A percentile compares a stretch with the other conserved stretches of the same genome.
These are phyloP conservation scores for Sebastes kiyomatsui DNA, from an alignment of 2,797 vertebrate species.

Conservation along the genomic window DNA sequence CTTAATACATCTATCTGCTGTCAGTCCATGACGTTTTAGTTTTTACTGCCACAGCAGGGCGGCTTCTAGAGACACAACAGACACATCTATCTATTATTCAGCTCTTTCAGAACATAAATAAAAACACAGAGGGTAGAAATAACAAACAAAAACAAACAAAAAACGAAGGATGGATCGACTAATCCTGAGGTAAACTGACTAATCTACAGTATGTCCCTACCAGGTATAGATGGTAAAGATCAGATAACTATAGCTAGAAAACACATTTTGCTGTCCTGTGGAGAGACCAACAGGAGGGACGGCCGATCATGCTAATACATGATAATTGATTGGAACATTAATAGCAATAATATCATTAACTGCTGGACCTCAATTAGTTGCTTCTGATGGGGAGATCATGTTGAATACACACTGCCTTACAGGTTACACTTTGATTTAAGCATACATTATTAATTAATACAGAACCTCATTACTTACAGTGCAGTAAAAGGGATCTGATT, in stretches of 20 bases:
- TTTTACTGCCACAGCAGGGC: constrained; percentile 5
- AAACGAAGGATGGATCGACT: neutral
- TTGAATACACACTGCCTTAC: neutral
- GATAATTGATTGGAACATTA: neutral
- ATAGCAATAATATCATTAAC: neutral
- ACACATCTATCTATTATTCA: constrained; percentile 54
- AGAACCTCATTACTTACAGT: constrained; percentile 1
- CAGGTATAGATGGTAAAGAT: neutral
- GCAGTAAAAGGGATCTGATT: neutral
- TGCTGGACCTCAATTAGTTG: neutral
- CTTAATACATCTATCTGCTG: constrained; percentile 41
- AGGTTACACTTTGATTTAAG: constrained; percentile 10
- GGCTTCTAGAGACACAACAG: constrained; percentile 14
- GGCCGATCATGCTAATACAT: neutral
- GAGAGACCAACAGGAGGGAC: too few species aligned
- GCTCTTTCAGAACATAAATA: constrained; percentile 13
- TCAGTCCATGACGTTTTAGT: constrained; percentile 30
- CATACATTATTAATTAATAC: neutral
- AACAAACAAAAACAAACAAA: neutral
- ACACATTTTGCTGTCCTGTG: neutral
- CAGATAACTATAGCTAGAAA: neutral
- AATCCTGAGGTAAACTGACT: neutral
- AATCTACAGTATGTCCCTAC: neutral
- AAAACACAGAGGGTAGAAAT: neutral
- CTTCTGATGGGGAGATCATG: neutral